A percentile compares a stretch with the other conserved stretches of the same genome.
phyloP scores from a whole-genome alignment of 2,797 vertebrate genomes.

The Cyclopterus lumpus region DNA sequence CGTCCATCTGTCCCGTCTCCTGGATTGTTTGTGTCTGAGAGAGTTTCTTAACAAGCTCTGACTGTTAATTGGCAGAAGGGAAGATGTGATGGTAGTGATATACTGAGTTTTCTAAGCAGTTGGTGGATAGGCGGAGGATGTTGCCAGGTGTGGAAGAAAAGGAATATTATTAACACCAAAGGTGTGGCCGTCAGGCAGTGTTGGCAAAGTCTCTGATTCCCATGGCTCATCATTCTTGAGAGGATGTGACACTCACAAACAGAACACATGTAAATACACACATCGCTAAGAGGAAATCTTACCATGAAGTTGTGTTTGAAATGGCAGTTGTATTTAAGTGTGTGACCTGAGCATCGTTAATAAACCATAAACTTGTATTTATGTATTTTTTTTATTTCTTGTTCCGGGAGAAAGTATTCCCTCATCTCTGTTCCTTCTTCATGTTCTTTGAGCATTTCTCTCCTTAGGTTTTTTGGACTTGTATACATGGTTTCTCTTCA shows the following conservation, averaged over 20 bases:
- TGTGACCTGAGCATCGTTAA: slow-evolving; percentile 37
- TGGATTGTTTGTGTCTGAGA: slow-evolving; percentile 13
- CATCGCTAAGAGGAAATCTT: slow-evolving; percentile 7
- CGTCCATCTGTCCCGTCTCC: slow-evolving; percentile 39
- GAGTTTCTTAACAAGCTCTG: slow-evolving; percentile 55
- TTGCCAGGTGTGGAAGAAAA: slow-evolving; percentile 57
- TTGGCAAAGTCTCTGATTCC: slow-evolving; percentile 65
- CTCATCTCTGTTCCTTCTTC: slow-evolving; percentile 17
- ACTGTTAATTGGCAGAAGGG: slow-evolving; percentile 48
- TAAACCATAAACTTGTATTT: slow-evolving; percentile 17
- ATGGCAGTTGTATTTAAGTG: slow-evolving; percentile 15
- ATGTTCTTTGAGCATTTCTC: slow-evolving; percentile 32
- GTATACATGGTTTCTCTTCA: slow-evolving; percentile 28
- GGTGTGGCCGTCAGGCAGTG: slow-evolving; percentile 55
- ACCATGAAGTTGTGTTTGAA: slow-evolving; percentile 32
- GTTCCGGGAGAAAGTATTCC: slow-evolving; percentile 8
- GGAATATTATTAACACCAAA: slow-evolving; percentile 65
- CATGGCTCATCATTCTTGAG: slow-evolving; percentile 64
- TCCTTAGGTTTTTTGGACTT: slow-evolving; percentile 7
- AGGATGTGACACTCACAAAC: slow-evolving; percentile 36
- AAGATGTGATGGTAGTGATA: slow-evolving; percentile 25
- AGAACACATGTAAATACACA: slow-evolving; percentile 33
- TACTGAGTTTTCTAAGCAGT: slow-evolving; percentile 44
- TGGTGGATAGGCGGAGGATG: slow-evolving; percentile 34
- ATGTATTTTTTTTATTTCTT: slow-evolving; percentile 14